Evolutionary conservation across 2,797 vertebrate genomes (phyloP), one percentile per base, ranked within the genome.

Genomic region (Poecilia gillii): DNA sequence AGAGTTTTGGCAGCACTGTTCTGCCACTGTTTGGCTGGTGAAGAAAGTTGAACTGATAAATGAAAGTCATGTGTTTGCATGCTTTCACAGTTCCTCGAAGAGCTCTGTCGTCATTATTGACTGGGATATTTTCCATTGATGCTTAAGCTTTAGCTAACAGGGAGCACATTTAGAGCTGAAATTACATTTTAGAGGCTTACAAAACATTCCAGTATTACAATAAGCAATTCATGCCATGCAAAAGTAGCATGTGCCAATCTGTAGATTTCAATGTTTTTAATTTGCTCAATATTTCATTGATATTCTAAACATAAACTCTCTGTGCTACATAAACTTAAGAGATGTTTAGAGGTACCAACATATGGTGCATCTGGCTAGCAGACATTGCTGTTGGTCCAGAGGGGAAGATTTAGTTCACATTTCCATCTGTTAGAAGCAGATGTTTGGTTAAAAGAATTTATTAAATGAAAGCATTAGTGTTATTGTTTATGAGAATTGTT

Each of bases 21-120:
- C 28, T 75, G 39, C 23, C 46, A n/a, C 43, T 5, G n/a, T 1
- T 64, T 73, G 51, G 80, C 14, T 76, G 45, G 2, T 80, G 73
- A 82, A 51, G 81, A 82, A 64, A 85, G 46, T 28, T 36, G 12
- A 75, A 47, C 2, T 62, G 45, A 83, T 81, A 80, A 84, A 87
- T 78, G 18, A 78, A 51, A 74, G 59, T 31, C 72, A 80, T 57
- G 14, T 86, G 78, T 70, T 31, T 33, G 23, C 45, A 64, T 18
- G 33, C 71, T 80, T 55, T 39, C 79, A 12, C 36, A 36, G 25
- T 76, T 23, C 73, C 53, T 73, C 43, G 1, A 36, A 62, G 46
- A 49, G 71, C 74, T 74, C 49, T 82, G 78, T 82, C 46, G 47
- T 75, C 57, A 71, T 25, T 78, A 23, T 6, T 80, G 64, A 55